A percentile compares a stretch with the other conserved stretches of the same genome.
Evolutionary conservation across 2,113 vertebrate genomes (phyloP).

Genomic region (Malurus elegans): DNA sequence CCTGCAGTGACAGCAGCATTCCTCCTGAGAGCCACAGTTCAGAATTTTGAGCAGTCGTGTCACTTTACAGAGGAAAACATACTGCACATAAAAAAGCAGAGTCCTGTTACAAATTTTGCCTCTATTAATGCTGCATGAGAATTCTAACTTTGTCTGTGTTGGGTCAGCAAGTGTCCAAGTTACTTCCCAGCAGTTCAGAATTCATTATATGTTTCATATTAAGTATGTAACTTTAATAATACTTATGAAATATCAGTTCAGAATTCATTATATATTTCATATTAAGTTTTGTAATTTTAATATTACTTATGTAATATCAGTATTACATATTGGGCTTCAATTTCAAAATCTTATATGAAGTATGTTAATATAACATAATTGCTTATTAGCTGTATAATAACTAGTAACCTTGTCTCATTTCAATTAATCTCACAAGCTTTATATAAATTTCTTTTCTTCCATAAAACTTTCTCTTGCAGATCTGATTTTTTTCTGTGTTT

Average conservation of each 20-base stretch:
- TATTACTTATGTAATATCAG: not conserved
- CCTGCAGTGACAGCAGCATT: not conserved
- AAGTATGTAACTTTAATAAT: not conserved
- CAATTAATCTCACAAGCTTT: not conserved
- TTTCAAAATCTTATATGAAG: not conserved
- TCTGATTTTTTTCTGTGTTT: fast-evolving
- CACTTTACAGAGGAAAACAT: not conserved
- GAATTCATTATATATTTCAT: not conserved
- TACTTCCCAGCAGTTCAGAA: not conserved
- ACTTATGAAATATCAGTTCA: not conserved
- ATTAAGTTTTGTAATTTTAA: not conserved
- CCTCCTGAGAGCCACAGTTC: not conserved
- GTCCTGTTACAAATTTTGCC: not conserved
- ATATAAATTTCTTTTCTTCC: not conserved
- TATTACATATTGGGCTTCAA: not conserved
- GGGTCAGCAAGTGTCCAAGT: not conserved
- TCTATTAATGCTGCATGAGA: not conserved
- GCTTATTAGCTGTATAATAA: not conserved
- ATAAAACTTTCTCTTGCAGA: not conserved
- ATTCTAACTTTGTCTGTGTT: not conserved
- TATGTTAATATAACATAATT: not conserved
- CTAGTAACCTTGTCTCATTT: not conserved
- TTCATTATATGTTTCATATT: not conserved
- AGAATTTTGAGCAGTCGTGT: not conserved
- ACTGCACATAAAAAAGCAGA: not conserved